Conservation (phyloP, 2,888 invertebrate species). For the Boloria euphrosyne region DNA sequence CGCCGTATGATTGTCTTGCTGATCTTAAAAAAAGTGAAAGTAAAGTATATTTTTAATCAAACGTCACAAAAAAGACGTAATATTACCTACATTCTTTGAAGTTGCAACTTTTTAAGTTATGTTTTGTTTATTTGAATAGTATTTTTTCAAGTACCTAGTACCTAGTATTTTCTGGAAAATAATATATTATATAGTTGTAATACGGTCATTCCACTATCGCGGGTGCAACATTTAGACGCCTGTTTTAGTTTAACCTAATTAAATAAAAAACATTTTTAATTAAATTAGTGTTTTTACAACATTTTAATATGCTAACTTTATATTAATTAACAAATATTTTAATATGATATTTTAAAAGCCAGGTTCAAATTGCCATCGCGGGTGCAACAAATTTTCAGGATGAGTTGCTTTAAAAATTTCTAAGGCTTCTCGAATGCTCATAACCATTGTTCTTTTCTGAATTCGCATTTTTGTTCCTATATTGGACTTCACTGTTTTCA, state of each 20-base stretch:
- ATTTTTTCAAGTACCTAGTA: too few species aligned
- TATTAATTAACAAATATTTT: too few species aligned
- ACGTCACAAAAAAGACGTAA: too few species aligned
- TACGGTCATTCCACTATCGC: not conserved
- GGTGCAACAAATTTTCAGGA: not conserved
- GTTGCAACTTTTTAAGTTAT: too few species aligned
- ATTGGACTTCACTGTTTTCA: conserved; percentile 35
- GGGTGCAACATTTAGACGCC: not conserved
- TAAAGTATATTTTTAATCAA: too few species aligned
- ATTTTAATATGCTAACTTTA: too few species aligned
- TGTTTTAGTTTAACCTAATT: not conserved
- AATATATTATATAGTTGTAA: not conserved
- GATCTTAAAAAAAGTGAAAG: not conserved
- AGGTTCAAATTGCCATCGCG: too few species aligned
- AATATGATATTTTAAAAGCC: too few species aligned
- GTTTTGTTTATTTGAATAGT: too few species aligned
- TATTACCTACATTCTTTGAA: too few species aligned
- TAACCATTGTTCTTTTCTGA: conserved; percentile 30
- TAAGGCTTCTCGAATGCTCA: not conserved
- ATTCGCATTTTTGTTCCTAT: conserved; percentile 37
- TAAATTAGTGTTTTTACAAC: not conserved
- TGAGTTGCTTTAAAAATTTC: conserved; percentile 39
- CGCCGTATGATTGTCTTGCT: not conserved
- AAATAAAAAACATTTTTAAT: conserved; percentile 5
- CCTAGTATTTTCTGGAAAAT: too few species aligned